Conservation (phyloP, 2,113 vertebrate species). For the Podilymbus podiceps region DNA sequence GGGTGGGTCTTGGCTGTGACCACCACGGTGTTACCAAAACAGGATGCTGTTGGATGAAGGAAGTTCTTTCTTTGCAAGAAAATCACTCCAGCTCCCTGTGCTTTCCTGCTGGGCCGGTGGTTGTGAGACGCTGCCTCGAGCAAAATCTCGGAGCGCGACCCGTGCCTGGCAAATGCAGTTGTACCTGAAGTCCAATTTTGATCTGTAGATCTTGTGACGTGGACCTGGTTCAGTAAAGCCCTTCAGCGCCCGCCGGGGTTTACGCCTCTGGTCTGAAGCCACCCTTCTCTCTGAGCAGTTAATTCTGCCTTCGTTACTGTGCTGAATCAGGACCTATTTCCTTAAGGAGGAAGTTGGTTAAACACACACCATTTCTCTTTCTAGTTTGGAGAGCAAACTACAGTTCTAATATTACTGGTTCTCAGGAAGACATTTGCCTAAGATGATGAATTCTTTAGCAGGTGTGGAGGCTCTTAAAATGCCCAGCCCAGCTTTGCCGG, state of each 20-base stretch:
- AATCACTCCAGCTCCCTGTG: background rate
- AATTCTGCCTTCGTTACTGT: accelerated
- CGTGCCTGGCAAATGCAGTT: accelerated
- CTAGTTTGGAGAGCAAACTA: background rate
- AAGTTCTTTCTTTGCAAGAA: background rate
- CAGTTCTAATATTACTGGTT: background rate
- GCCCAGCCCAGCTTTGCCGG: background rate
- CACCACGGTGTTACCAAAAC: background rate
- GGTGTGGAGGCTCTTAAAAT: background rate
- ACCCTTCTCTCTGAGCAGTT: background rate
- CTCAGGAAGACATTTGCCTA: background rate
- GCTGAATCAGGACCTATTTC: background rate
- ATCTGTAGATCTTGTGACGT: background rate
- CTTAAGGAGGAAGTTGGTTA: background rate
- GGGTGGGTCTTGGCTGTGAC: background rate
- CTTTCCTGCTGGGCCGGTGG: background rate
- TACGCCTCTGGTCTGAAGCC: background rate
- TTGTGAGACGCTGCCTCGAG: background rate
- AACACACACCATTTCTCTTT: background rate
- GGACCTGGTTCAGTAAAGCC: background rate
- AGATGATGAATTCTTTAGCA: background rate
- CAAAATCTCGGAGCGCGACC: background rate
- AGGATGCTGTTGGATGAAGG: background rate
- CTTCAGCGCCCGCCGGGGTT: background rate
- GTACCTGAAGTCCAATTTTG: background rate